Base-by-base conservation (phyloP, 2,113 vertebrate species). In the Lepus europaeus region DNA sequence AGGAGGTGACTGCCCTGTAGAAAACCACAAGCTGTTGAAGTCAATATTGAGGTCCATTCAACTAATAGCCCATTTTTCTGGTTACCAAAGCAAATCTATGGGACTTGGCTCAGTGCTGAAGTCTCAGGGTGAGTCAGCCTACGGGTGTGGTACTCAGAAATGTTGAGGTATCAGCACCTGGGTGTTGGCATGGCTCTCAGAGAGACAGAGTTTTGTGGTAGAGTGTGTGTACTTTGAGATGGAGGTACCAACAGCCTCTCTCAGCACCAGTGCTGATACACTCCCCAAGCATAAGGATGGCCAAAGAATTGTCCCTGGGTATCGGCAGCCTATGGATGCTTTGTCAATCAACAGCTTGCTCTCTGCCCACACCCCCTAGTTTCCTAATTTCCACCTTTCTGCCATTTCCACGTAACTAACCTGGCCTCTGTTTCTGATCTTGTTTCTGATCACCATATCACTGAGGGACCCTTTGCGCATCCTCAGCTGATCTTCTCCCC, bases 1-100 rank as follows among this genome's bases (percentile, higher is more conserved):
- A 61, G 99, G 99, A 13, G 98, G 97, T 2, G 98, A 98, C 27
- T 97, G 95, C 92, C 98, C 99, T 99, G 97, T 31, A 93, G 92
- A 88, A 98, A 97, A 95, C 13, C 56, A 98, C 90, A 97, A 97
- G 89, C 25, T 14, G 66, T 9, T 76, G 19, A 20, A 63, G 25
- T 95, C 88, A 79, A 33, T 59, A 83, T 14, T 66, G n/a, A 61
- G 33, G 33, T 64, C 17, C 27, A 27, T 31, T 84, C 51, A 88
- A 61, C 23, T 33, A 49, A 31, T 16, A 0, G 8, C 56, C 23
- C 36, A 2, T 77, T 80, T 31, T 89, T 13, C 29, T 68, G 31
- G 90, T 61, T 36, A 82, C 33, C 22, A 63, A 92, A 74, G 31
- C 23, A 84, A 49, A 33, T 4, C 9, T 3, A 19, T 10, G 72